These are phyloP conservation scores for Diploptera punctata DNA, from an alignment of 2,888 invertebrate species.

Conservation along the genomic window DNA sequence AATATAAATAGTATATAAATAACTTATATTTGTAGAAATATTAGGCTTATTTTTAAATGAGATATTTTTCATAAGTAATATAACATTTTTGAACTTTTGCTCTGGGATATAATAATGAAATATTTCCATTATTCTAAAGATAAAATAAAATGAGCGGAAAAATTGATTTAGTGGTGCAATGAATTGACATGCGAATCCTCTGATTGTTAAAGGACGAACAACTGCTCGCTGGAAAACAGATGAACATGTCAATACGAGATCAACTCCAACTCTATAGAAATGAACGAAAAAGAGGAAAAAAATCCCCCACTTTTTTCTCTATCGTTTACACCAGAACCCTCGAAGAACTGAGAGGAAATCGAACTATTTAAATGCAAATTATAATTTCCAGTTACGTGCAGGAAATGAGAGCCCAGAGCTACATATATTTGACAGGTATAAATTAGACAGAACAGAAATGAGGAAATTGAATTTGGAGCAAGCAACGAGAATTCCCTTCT, in stretches of 20 bases:
- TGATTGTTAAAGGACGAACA: no score
- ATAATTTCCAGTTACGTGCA: constrained; percentile 22
- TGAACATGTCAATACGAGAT: neutral
- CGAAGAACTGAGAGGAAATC: constrained; percentile 24
- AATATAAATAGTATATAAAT: no score
- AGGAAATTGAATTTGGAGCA: constrained; percentile 28
- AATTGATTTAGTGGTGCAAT: no score
- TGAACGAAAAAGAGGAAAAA: neutral
- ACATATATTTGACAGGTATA: constrained; percentile 25
- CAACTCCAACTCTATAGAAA: neutral
- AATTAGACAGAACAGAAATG: constrained; percentile 28
- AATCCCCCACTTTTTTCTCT: neutral
- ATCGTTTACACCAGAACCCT: neutral
- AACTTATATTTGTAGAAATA: no score
- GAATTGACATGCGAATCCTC: no score
- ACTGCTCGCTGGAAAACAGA: no score
- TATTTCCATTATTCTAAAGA: no score
- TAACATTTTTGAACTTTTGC: no score
- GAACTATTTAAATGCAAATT: constrained; percentile 30
- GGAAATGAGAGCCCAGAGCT: constrained; percentile 17
- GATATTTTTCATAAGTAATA: no score
- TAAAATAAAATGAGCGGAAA: no score
- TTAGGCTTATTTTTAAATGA: no score
- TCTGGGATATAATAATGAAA: no score
- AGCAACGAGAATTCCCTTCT: constrained; percentile 1